Conservation (phyloP, 2,797 vertebrate genomes). For the Glossophaga mutica region DNA sequence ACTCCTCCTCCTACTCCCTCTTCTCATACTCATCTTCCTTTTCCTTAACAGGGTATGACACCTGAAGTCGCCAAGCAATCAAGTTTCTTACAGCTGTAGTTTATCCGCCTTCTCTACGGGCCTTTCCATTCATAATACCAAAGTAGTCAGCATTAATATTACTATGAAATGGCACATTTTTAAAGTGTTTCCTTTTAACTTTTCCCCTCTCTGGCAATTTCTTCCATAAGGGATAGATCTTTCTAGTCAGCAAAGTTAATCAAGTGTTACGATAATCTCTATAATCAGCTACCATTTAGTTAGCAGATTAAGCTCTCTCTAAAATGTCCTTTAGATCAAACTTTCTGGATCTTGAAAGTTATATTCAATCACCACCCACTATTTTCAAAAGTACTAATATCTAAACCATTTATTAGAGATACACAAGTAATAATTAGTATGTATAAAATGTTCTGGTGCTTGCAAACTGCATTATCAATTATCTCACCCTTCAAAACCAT, state of each 20-base stretch:
- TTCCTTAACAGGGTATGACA: not conserved
- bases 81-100: not conserved
- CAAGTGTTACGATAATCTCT: not conserved
- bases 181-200: not conserved
- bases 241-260: not conserved
- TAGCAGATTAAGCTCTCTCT: not conserved
- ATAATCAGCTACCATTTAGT: not conserved
- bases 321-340: not conserved
- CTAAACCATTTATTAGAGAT: not conserved
- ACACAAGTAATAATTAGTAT: not conserved
- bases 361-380: not conserved
- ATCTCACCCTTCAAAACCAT: not conserved
- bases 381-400: not conserved
- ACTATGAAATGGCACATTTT: not conserved
- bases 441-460: not conserved
- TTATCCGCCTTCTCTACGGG: not conserved
- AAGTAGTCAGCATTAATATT: not conserved
- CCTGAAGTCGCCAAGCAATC: not conserved
- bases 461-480: not conserved
- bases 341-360: not conserved
- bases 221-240: not conserved
- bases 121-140: not conserved
- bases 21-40: not conserved
- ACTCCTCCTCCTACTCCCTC: not conserved
- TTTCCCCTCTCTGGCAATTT: not conserved